Base-by-base conservation (phyloP, 2,113 vertebrate genomes). In the Hystrix cristata region DNA sequence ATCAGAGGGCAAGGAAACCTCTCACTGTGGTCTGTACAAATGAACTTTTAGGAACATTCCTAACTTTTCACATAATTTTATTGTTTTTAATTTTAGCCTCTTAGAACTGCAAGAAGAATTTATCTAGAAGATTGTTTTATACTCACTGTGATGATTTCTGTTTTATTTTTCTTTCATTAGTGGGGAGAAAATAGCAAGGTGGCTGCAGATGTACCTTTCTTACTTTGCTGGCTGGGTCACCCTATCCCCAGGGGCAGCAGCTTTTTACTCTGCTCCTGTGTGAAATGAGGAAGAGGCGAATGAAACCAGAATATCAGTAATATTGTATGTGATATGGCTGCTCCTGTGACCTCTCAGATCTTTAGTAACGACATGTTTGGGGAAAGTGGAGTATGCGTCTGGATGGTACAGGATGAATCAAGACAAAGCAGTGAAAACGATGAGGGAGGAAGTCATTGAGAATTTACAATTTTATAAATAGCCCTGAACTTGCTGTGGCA, bases 21-120 rank as follows among this genome's bases (percentile, higher is more conserved):
- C 29, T 34, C 34, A 29, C 51, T 53, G 4, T 76, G 46, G 62
- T 53, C 71, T 21, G 34, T 23, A 59, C 34, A 65, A 60, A 60
- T 62, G 0, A 48, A 8, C 12, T 48, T 78, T 74, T 59, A 60
- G 59, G 81, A 95, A 92, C 34, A 65, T 7, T n/a, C 53, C 69
- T 80, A 38, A 38, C 16, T 80, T 60, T 92, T 80, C 69, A 83
- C n/a, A 14, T 74, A 89, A 81, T 43, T 64, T 74, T 76, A 51
- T 2, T 91, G 11, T n/a, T 94, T 38, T 64, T 60, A 31, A 60
- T 60, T 89, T 85, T 74, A 27, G 5, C 57, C 74, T 80, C 16
- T 81, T 87, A 5, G 5, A 38, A 60, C 96, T 95, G 95, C 31
- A 94, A 86, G 38, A 38, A 38, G n/a, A 46, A 55, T 84, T 55